Percentiles rank a stretch among this genome's conserved stretches.
phyloP scores from a whole-genome alignment of 2,888 invertebrate genomes.

The Argyra leucocephala region DNA sequence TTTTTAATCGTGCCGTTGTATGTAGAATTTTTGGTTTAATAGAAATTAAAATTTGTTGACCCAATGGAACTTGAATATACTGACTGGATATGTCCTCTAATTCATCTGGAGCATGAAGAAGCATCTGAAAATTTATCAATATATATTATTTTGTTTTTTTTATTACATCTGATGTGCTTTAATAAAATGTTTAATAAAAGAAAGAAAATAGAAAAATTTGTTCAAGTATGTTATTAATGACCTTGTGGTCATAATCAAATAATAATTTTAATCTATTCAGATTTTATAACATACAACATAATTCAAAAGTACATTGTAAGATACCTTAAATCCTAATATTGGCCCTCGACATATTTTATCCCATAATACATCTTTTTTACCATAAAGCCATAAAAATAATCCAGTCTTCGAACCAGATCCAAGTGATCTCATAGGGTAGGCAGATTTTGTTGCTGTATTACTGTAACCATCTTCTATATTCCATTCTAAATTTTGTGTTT shows the following conservation, averaged over 20 bases:
- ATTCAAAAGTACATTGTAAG: too few relatives aligned
- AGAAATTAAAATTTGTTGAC: conserved; percentile 58
- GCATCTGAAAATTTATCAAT: conserved; percentile 42
- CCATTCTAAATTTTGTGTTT: neutral
- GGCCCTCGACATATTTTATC: neutral
- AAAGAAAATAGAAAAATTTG: too few relatives aligned
- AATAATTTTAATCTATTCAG: too few relatives aligned
- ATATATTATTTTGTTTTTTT: neutral
- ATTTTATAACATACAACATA: too few relatives aligned
- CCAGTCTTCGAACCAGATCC: neutral
- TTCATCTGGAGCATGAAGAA: conserved; percentile 61
- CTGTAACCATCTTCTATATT: neutral
- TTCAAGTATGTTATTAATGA: neutral
- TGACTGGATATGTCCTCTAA: conserved; percentile 57
- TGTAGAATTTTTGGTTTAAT: conserved; percentile 47
- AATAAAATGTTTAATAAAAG: too few relatives aligned
- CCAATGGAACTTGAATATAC: conserved; percentile 57
- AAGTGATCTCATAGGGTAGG: neutral
- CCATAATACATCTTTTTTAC: neutral
- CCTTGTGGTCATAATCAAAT: neutral
- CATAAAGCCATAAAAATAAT: neutral
- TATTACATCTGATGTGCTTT: too few relatives aligned
- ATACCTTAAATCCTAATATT: conserved; percentile 8
- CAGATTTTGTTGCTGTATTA: neutral
- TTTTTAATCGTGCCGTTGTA: conserved; percentile 50